Evolutionary conservation across 2,888 invertebrate species (phyloP), one percentile per base, ranked within the genome.

Genomic region (Mechanitis messenoides): DNA sequence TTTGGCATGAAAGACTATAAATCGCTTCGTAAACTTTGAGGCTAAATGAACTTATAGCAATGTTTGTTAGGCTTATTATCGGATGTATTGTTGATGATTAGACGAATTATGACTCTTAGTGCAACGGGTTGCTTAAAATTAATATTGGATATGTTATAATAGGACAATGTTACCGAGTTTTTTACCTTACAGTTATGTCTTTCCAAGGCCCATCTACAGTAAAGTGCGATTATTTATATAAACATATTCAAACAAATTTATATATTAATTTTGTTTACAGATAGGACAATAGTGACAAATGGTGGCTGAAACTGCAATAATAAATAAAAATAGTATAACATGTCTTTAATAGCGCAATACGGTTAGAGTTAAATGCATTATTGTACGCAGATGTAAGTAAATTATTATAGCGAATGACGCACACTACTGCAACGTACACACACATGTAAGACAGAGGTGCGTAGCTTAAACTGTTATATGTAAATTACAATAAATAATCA

Each of bases 141-240:
- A 58, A 53, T 58, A 53, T 53, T 58, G 58, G 45, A 42, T 53
- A 58, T 53, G 53, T 42, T 58, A 58, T 58, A 58, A 58, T 63
- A 47, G 60, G 58, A 35, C 63, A 61, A 63, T 61, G 63, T 63
- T 63, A 63, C 61, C 63, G 56, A 45, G 53, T 61, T 61, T 46
- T 9, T 45, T 45, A n/a, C 12, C 42, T 45, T 11, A 45, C 45
- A 38, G 28, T n/a, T 42, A 42, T 9, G 11, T 42, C 6, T 42
- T 9, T 9, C 50, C 50, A 31, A 28, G 50, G 4, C 31, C 50
- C 50, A 11, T 31, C 50, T 31, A 31, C 11, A 9, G 3, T 28
- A 2, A 20, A 47, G 47, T 47, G 47, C 20, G 20, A 47, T 47
- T 47, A 47, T 47, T 20, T 47, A 28, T 47, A 47, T 20, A 20